Base-by-base conservation (phyloP, 2,797 vertebrate species). In the Mormyrops boulengeri region DNA sequence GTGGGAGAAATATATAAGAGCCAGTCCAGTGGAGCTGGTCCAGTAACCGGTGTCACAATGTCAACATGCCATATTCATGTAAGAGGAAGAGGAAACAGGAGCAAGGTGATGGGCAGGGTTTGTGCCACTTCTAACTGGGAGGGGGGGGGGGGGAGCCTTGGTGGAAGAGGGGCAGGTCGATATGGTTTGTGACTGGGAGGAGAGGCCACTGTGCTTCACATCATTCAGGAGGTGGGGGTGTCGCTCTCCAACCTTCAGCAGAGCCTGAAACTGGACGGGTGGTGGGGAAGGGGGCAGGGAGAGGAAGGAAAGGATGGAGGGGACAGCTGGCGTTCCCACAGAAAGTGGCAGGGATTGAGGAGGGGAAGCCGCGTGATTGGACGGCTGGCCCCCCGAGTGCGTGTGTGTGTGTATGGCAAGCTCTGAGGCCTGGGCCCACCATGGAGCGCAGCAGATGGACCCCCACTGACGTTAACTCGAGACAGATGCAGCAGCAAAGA, bases 401-500 rank as follows among this genome's bases (percentile, higher is more conserved):
- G 38, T 9, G 50, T 8, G 57, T 44, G 86, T 30, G 77, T 34
- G 62, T 85, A 53, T 86, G 80, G 82, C 85, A 57, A 55, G 19
- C 62, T 88, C 55, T 30, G 44, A 30, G 82, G 44, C 44, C 22
- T 85, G 22, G 89, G 66, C 91, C 90, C 87, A 90, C 82, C 90
- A 82, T 93, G 93, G 90, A 92, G 92, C 91, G 92, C 93, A 93
- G 95, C 95, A 96, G 95, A 96, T 96, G 95, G 95, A 96, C 92
- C 90, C 90, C 91, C 88, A 86, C 90, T 92, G 94, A 96, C 94
- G 95, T 95, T 94, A 92, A 90, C 88, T 88, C 91, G 82, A 90
- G 93, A 94, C 95, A 95, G 94, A 95, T 95, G 95, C 93, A 95
- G 92, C 89, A 93, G 95, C 95, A 95, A 95, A 95, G 93, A 95